phyloP scores from a whole-genome alignment of 1,140 invertebrate genomes.

The Drosophila biarmipes region DNA sequence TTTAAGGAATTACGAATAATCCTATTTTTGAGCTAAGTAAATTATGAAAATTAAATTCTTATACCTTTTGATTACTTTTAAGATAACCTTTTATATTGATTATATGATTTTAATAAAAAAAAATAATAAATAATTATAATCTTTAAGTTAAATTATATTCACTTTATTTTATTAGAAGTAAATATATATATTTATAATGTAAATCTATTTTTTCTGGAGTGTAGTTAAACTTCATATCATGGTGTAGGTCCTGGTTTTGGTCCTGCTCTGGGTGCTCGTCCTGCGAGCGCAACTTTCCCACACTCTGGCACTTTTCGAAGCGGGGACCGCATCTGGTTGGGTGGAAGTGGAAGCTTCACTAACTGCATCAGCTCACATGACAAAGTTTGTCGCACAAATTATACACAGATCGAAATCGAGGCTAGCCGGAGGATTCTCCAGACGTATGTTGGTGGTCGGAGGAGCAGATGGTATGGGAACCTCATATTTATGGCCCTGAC shows the following conservation, averaged over 20 bases:
- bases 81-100: no score
- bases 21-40: no score
- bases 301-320: conserved; percentile 23
- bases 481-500: conserved; percentile 40
- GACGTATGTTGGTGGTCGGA: conserved; percentile 16
- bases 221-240: background rate
- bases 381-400: conserved; percentile 67
- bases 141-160: no score
- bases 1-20: no score
- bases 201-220: background rate
- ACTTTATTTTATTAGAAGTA: no score
- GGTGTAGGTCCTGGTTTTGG: conserved; percentile 4
- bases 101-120: no score
- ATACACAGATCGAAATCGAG: conserved; percentile 46
- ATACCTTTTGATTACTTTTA: no score
- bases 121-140: no score
- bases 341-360: conserved; percentile 18
- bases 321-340: conserved; percentile 23
- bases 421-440: conserved; percentile 12
- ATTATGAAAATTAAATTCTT: no score
- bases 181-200: background rate
- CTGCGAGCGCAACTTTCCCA: conserved; percentile 21
- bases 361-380: conserved; percentile 64
- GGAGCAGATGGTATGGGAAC: conserved; percentile 18
- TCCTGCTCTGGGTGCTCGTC: conserved; percentile 3